Percentiles rank a stretch among this genome's conserved stretches.
phyloP scores from a whole-genome alignment of 92 coral and sea anemone species.

The Muricea muricata region DNA sequence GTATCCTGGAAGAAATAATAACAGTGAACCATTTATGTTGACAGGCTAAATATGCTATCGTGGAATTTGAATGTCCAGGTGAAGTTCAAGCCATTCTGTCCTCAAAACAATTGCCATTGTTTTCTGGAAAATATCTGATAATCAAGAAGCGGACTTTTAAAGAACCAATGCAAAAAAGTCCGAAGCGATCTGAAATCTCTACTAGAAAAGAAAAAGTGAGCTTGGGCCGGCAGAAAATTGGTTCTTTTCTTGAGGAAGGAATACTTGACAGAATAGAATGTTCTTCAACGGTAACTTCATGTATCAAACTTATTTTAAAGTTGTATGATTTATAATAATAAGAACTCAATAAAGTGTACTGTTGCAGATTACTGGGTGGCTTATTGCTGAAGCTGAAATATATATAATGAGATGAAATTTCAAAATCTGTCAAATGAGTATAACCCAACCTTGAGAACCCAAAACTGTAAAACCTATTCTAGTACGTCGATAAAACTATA shows the following conservation, averaged over 20 bases:
- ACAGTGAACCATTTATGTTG: too few species aligned
- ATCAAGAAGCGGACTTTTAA: conserved; percentile 76
- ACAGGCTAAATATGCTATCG: conserved; percentile 89
- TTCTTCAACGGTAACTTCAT: conserved; percentile 51
- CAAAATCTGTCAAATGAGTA: too few species aligned
- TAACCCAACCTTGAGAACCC: too few species aligned
- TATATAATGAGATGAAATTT: too few species aligned
- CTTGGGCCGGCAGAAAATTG: conserved; percentile 19
- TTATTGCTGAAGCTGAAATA: too few species aligned
- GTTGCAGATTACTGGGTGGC: too few species aligned
- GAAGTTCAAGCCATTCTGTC: conserved; percentile 66
- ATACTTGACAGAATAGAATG: conserved; percentile 49
- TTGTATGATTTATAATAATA: too few species aligned
- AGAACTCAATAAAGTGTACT: too few species aligned
- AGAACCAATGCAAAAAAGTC: conserved; percentile 39
- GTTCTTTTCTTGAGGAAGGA: conserved; percentile 60
- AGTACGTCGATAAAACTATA: too few species aligned
- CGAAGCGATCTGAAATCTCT: neutral
- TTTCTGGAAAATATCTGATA: conserved; percentile 73
- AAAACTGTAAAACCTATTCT: too few species aligned
- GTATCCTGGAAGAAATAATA: too few species aligned
- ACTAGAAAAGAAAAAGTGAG: conserved; percentile 19
- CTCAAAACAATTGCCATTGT: conserved; percentile 65
- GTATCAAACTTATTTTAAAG: too few species aligned
- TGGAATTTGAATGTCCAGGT: conserved; percentile 77